These are phyloP conservation scores for Clarias magur DNA, from an alignment of 2,113 vertebrate species.

Conservation along the genomic window DNA sequence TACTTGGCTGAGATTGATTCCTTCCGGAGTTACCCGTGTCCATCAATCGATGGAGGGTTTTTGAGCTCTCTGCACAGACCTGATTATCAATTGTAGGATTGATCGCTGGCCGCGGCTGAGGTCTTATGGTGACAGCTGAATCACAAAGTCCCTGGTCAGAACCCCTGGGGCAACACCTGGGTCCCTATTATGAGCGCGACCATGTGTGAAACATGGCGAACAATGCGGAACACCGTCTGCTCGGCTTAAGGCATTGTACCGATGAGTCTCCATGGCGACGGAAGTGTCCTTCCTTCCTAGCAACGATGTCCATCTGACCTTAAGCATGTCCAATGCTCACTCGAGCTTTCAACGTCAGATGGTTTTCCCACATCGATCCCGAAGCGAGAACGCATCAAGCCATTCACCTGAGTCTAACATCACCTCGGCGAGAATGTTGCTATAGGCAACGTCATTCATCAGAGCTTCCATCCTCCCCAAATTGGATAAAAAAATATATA, in stretches of 20 bases:
- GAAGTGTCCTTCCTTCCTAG: constrained; percentile 5
- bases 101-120: constrained; percentile 30
- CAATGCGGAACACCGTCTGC: neutral
- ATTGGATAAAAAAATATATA: constrained; percentile 24
- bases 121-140: constrained; percentile 6
- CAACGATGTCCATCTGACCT: constrained; percentile 13
- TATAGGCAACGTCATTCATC: constrained; percentile 43
- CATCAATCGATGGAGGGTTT: constrained; percentile 45
- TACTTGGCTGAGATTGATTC: constrained; percentile 42
- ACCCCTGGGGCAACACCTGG: constrained; percentile 3
- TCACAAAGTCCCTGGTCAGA: neutral
- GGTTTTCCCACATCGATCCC: constrained; percentile 19
- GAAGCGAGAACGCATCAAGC: constrained; percentile 23
- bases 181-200: constrained; percentile 3
- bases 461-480: constrained; percentile 19
- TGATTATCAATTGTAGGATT: constrained; percentile 49
- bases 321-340: constrained; percentile 24
- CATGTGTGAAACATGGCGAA: neutral
- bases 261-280: constrained; percentile 39
- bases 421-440: constrained; percentile 33
- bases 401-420: constrained; percentile 52
- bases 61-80: constrained; percentile 33
- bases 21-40: constrained; percentile 28
- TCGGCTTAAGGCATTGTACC: neutral
- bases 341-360: neutral